Percentiles rank a stretch among this genome's conserved stretches.
Conservation (phyloP, 1,140 invertebrate genomes). For the Harlomillsia oculata region DNA sequence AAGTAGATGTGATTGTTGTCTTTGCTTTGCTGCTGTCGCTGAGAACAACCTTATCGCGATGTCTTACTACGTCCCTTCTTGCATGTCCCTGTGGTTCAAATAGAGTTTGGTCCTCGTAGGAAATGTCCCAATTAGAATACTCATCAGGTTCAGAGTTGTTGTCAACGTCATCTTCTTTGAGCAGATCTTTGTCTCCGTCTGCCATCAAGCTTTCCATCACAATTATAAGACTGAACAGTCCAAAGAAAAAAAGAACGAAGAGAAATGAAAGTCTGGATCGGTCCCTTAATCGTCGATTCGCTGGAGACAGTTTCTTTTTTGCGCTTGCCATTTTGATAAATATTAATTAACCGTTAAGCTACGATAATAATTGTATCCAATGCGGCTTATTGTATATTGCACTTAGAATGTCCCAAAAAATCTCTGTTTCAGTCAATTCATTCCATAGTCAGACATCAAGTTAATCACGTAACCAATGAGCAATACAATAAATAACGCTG, state of each 20-base stretch:
- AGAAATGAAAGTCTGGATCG: conserved; percentile 75
- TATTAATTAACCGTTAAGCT: too few relatives aligned
- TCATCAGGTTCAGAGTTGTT: conserved; percentile 12
- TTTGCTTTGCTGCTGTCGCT: neutral
- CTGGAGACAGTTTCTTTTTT: conserved; percentile 24
- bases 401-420: too few relatives aligned
- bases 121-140: conserved; percentile 24
- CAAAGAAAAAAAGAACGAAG: conserved; percentile 78
- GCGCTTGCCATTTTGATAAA: too few relatives aligned
- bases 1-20: neutral
- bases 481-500: too few relatives aligned
- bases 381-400: too few relatives aligned
- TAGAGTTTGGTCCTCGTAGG: conserved; percentile 23
- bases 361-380: too few relatives aligned
- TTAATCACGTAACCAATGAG: too few relatives aligned
- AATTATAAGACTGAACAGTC: conserved; percentile 73
- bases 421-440: too few relatives aligned
- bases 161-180: conserved; percentile 17
- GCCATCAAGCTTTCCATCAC: conserved; percentile 46
- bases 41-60: too few relatives aligned
- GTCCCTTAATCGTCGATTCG: conserved; percentile 45
- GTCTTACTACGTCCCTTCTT: too few relatives aligned
- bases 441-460: too few relatives aligned
- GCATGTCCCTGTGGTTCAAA: neutral
- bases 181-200: conserved; percentile 15